Evolutionary conservation across 2,888 invertebrate genomes (phyloP), one percentile per base, ranked within the genome.

Genomic region (Yponomeuta sedellus): DNA sequence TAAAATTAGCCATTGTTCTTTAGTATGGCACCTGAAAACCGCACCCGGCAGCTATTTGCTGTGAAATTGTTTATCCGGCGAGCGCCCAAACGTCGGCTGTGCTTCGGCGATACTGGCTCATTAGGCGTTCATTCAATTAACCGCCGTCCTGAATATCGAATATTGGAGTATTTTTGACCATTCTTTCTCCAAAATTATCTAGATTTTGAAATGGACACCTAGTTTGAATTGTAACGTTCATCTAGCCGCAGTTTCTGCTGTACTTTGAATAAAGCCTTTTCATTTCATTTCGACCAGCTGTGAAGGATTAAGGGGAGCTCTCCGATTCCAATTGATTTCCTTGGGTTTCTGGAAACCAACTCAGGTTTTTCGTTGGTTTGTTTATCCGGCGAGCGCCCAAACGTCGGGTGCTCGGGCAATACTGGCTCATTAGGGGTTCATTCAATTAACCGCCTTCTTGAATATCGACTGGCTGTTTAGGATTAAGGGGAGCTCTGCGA

Each of bases 21-120:
- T 16, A 52, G 44, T 52, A 52, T 16, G 44, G 44, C 16, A 52
- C 44, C 44, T 52, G 16, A 52, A 52, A 52, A 52, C 44, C 44
- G 44, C 44, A 52, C 44, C 44, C 44, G 12, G 16, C 44, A 16
- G 16, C 16, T 3, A 52, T 52, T 52, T 52, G 44, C 44, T 52
- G 44, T 52, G 44, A 52, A 52, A 52, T 52, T 52, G 44, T 52
- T 52, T 52, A 52, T 52, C 44, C 44, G 44, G 44, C 44, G 44
- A 52, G 44, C 44, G 44, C 44, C 16, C 44, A 52, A 16, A 12
- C 44, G 44, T 16, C 44, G 44, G 34, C 8, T 34, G n/a, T n/a
- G 34, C 34, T 34, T 52, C 44, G 44, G 16, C 44, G 5, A 52
- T 52, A 52, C 44, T 52, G 44, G 44, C 44, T 16, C 44, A 52